A percentile compares a stretch with the other conserved stretches of the same genome.
These are phyloP conservation scores for Erethizon dorsatum DNA, from an alignment of 2,797 vertebrate species.

Conservation along the genomic window DNA sequence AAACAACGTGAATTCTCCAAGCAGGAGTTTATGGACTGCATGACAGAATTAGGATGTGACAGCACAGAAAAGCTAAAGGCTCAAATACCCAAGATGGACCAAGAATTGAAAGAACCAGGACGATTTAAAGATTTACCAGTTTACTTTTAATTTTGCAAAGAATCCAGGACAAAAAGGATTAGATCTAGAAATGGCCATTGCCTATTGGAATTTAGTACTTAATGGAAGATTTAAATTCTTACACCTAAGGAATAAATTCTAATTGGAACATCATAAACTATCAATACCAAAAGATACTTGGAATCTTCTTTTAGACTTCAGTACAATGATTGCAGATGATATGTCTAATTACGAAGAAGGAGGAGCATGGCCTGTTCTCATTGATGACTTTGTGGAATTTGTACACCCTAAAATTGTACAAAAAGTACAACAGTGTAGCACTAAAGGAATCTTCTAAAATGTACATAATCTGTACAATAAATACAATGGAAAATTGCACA, in stretches of 20 bases:
- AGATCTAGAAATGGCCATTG: neutral
- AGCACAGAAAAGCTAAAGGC: neutral
- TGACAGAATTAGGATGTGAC: neutral
- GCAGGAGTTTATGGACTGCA: neutral
- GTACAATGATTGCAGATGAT: neutral
- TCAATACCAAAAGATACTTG: neutral
- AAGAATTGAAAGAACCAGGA: neutral
- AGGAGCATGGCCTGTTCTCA: constrained; percentile 97
- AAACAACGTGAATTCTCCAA: neutral
- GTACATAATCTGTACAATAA: constrained; percentile 90
- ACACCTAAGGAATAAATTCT: neutral
- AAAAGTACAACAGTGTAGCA: constrained; percentile 76
- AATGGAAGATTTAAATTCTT: neutral
- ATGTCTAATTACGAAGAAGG: constrained; percentile 87
- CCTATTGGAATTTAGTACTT: neutral
- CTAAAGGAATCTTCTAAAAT: neutral
- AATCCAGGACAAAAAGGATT: neutral
- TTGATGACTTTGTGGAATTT: constrained; percentile 99
- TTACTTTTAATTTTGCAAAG: too few species aligned
- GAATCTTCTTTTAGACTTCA: neutral
- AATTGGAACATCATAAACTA: neutral
- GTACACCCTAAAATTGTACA: constrained; percentile 97
- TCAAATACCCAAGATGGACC: neutral
- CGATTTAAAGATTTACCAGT: too few species aligned
- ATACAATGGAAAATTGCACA: constrained; percentile 92